Evolutionary conservation across 92 coral and sea anemone species (phyloP), one percentile per base, ranked within the genome.

Genomic region (Porites rus): DNA sequence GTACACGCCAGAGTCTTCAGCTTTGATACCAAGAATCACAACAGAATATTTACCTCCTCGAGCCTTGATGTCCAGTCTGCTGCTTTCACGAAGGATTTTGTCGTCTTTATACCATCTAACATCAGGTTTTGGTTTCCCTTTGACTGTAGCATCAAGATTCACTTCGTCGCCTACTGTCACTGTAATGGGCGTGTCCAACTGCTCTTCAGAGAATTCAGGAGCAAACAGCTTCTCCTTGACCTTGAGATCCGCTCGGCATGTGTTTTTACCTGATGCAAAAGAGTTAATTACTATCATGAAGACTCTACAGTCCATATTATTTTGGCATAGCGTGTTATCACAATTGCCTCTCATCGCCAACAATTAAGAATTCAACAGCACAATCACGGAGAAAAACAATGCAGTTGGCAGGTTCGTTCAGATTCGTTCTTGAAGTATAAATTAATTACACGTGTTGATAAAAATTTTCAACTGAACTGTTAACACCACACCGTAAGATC

Each of bases 51-150:
- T 93, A 78, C 89, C 95, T 14, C 98, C 98, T 17, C 96, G 92
- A 4, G 89, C 92, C 12, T 90, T 88, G 78, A 97, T 93, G 79
- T 97, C 99, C 24, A 97, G 92, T 64, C 92, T 86, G 46, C 87
- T 90, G 54, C 90, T 92, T 78, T 97, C 96, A 12, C 90, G 90
- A 25, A 97, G 85, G 54, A 81, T 71, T 66, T 84, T 90, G 69
- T 92, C 96, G 69, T 95, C 98, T 77, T 95, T 97, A 86, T 93
- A 97, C 99, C 99, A 97, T 28, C 90, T 97, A 10, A 97, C 89
- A 16, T 92, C 92, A 24, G 99, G 97, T 17, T 73, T 89, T 65
- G 99, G 99, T 75, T 95, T 96, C 7, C 98, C 98, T 80, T 92
- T 86, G 78, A 95, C 90, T 13, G 83, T 72, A 9, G 86, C 91